phyloP scores from a whole-genome alignment of 2,113 vertebrate species.

The Fregata magnificens region DNA sequence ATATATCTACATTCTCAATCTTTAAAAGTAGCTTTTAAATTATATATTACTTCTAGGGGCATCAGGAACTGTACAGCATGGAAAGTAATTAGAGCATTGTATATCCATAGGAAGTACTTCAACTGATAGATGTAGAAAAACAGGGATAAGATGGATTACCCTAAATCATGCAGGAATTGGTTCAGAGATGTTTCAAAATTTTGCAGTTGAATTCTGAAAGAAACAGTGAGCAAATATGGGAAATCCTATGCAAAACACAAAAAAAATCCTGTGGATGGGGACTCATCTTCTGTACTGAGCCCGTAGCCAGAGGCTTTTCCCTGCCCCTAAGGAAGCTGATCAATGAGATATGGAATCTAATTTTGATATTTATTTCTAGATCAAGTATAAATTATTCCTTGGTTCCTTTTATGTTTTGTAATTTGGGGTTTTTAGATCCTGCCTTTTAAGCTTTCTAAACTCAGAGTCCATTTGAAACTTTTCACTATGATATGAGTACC shows the following conservation, averaged over 20 bases:
- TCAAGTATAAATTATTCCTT: not conserved
- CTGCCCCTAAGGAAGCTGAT: not conserved
- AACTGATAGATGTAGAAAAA: not conserved
- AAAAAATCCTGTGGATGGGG: not conserved
- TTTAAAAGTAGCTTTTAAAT: not conserved
- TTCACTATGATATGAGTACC: not conserved
- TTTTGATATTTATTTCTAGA: not conserved
- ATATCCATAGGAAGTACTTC: not conserved
- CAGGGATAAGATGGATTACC: not conserved
- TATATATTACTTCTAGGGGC: not conserved
- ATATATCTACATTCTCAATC: not conserved
- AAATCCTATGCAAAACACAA: conserved; percentile 21
- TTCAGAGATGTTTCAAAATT: not conserved
- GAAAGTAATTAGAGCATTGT: not conserved
- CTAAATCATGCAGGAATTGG: not conserved
- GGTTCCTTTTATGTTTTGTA: not conserved
- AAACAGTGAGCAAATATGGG: conserved; percentile 12
- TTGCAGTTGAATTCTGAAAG: conserved; percentile 17
- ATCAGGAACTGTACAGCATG: not conserved
- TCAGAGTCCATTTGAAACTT: not conserved
- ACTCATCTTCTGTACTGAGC: not conserved
- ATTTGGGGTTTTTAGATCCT: not conserved
- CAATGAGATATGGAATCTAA: not conserved
- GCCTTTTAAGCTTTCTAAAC: not conserved
- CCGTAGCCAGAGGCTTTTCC: not conserved